Evolutionary conservation across 1,140 invertebrate genomes (phyloP).

Genomic region (Mylabris phalerata): DNA sequence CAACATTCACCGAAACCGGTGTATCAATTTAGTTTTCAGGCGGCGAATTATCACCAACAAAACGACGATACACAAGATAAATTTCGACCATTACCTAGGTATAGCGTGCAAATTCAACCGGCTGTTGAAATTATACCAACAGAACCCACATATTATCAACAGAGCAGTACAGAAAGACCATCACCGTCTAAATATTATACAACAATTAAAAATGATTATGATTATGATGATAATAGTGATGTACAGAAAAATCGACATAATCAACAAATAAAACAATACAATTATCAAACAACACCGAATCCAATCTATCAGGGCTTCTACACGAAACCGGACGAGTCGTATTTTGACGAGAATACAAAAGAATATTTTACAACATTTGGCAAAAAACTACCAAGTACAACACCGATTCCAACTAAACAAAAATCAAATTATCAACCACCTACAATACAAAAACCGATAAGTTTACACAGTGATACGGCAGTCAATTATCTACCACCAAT

Average conservation of each 20-base stretch:
- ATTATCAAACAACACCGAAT: conserved; percentile 49
- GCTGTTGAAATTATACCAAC: conserved; percentile 36
- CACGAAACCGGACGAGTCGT: conserved; percentile 62
- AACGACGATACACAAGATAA: conserved; percentile 46
- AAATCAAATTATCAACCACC: background rate
- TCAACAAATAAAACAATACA: conserved; percentile 29
- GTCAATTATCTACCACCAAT: conserved; percentile 55
- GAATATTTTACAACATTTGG: conserved; percentile 71
- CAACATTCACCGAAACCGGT: conserved; percentile 46
- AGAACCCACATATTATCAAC: conserved; percentile 33
- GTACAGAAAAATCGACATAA: conserved; percentile 14
- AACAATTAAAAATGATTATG: conserved; percentile 35
- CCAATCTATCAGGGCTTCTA: conserved; percentile 59
- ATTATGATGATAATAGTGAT: conserved; percentile 23
- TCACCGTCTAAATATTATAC: conserved; percentile 30
- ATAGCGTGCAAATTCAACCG: conserved; percentile 47
- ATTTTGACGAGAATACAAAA: conserved; percentile 67
- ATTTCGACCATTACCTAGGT: conserved; percentile 54
- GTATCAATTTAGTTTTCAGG: conserved; percentile 54
- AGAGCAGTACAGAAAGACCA: conserved; percentile 42
- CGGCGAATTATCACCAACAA: conserved; percentile 42
- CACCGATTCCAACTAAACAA: conserved; percentile 35
- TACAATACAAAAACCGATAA: conserved; percentile 39
- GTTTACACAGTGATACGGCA: conserved; percentile 52
- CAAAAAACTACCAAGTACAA: conserved; percentile 56